Base-by-base conservation (phyloP, 2,888 invertebrate species). In the Parnassius mnemosyne region DNA sequence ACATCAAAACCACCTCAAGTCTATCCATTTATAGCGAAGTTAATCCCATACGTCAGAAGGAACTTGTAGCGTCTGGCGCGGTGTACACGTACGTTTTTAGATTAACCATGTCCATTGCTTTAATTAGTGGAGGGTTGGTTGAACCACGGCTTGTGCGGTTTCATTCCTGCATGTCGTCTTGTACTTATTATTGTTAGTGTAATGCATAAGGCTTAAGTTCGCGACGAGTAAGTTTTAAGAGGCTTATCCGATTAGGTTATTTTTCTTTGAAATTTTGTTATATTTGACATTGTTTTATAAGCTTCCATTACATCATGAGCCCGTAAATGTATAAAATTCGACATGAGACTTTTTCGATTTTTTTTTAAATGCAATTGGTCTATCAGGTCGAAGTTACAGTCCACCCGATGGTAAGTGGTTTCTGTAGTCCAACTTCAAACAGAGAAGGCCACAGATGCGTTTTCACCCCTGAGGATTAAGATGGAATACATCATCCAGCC, bases 11-110 rank as follows among this genome's bases (percentile, higher is more conserved):
- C 66, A 69, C 69, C 68, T 69, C 66, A 69, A 72, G 72, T 71
- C 70, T 74, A 67, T 74, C 79, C 78, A 73, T 78, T 79, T 78
- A 78, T 79, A 79, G 78, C 69, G 41, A 66, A 74, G 73, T 69
- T 79, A 80, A 79, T 79, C 79, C 75, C 68, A 67, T 68, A 71
- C 72, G 74, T 76, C 78, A 72, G 71, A 69, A 69, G 63, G 68
- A 73, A 73, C 72, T 69, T 76, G 73, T 70, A 67, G 61, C 67
- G 71, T 69, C 70, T 71, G 74, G 73, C 77, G 72, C 65, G 66
- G 65, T 75, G 72, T 75, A 72, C 69, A 74, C 70, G 72, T 69
- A 69, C 73, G 73, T 75, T 77, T 76, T 77, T 77, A 78, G 74
- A 73, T 72, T 70, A 71, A 65, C 71, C 71, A 66, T 66, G 50